These are phyloP conservation scores for Phocoena phocoena DNA, from an alignment of 2,113 vertebrate genomes.

Conservation along the genomic window DNA sequence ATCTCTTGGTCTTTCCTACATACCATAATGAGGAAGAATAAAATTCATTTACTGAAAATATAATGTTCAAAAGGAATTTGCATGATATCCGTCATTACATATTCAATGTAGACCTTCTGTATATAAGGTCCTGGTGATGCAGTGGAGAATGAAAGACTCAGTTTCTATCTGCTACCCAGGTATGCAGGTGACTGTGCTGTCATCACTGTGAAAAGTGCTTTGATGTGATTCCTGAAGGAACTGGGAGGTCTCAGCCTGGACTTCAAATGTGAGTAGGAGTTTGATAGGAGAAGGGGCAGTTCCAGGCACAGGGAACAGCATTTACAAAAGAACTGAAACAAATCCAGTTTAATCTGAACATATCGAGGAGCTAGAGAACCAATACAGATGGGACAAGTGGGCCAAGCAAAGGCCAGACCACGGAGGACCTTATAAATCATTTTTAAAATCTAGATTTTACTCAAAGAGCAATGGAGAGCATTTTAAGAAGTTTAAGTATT, in stretches of 20 bases:
- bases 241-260: background rate
- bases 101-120: background rate
- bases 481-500: background rate
- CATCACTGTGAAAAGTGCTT: background rate
- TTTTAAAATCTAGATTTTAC: background rate
- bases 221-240: background rate
- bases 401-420: background rate
- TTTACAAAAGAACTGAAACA: background rate
- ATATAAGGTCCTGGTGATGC: background rate
- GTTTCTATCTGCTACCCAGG: accelerated
- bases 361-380: background rate
- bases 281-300: background rate
- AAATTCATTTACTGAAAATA: background rate
- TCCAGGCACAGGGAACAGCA: background rate
- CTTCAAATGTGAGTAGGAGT: background rate
- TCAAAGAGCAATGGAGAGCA: background rate
- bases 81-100: background rate
- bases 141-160: background rate
- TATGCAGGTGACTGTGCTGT: accelerated
- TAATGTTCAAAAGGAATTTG: background rate
- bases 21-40: background rate
- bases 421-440: background rate
- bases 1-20: background rate
- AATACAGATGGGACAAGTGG: background rate
- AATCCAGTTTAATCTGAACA: background rate